Percentiles rank a stretch among this genome's conserved stretches.
Conservation (phyloP, 2,888 invertebrate genomes). For the Ferrisia virgata region DNA sequence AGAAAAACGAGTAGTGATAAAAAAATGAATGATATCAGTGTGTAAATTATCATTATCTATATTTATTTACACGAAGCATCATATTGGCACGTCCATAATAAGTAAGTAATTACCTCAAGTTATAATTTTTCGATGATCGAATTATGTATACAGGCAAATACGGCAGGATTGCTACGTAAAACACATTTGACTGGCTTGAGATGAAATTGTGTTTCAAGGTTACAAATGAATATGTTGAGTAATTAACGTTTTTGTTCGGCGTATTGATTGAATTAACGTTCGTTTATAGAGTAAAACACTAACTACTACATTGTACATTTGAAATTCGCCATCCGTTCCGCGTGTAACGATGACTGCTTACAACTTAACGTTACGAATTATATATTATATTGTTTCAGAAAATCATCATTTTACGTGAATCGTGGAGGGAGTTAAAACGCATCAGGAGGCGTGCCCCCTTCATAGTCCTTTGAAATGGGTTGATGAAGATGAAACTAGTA, state of each 20-base stretch:
- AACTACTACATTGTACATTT: not conserved
- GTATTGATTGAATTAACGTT: not conserved
- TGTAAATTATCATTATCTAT: not conserved
- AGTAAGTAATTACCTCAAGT: not conserved
- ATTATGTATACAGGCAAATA: not conserved
- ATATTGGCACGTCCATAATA: not conserved
- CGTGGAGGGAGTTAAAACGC: constrained; percentile 40
- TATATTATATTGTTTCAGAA: not conserved
- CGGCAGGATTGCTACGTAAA: not conserved
- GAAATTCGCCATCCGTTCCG: not conserved
- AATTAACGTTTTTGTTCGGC: not conserved
- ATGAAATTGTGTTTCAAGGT: constrained; percentile 24
- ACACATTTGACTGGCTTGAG: not conserved
- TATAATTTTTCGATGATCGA: not conserved
- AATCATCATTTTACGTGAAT: not conserved
- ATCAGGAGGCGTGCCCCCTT: constrained; percentile 43
- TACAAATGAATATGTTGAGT: not conserved
- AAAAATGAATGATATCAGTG: not conserved
- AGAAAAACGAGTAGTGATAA: constrained; percentile 18
- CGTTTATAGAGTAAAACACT: not conserved
- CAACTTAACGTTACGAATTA: not conserved
- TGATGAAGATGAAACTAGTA: constrained; percentile 33
- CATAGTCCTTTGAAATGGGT: constrained; percentile 40
- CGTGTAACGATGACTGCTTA: not conserved
- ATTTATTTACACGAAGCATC: constrained; percentile 13